Evolutionary conservation across 2,888 invertebrate species (phyloP), one percentile per base, ranked within the genome.

Genomic region (Pristionchus exspectatus): DNA sequence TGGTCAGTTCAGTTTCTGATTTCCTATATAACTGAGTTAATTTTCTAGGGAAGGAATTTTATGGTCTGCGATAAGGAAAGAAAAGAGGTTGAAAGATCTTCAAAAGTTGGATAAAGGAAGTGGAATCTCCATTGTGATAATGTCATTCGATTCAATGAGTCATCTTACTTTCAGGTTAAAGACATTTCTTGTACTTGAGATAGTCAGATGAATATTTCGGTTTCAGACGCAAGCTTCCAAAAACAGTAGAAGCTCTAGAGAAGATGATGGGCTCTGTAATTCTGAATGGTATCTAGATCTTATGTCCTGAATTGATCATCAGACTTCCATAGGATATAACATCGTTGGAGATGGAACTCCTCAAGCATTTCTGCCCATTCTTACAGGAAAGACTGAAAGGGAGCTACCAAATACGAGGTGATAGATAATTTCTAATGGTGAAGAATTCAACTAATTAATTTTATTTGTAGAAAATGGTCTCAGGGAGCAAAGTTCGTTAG

Each of bases 321-420:
- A n/a, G 2, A 4, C 7, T 63, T 5, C 12, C 21, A n/a, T 86
- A 91, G 95, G 95, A 0, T 95, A 95, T 92, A 96, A 96, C 90
- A 95, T 96, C 56, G 95, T 95, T 2, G 96, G 96, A 1, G 96
- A 96, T 90, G 96, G 95, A 0, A 96, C 96, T 0, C 95, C 95
- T 3, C 95, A 95, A 90, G 95, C 95, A 2, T 94, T 95, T 81
- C 93, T 96, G 85, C 96, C 96, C 0, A 95, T 96, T 90, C 92
- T 96, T 16, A 95, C 96, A 0, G 95, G 95, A 21, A 91, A 95
- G 90, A 95, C 95, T n/a, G 95, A 96, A 92, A 92, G 92, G 30
- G 96, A 96, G 91, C 92, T 96, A 14, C 95, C 95, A 9, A 94
- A 95, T 92, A 95, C 95, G 0, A 89, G 93, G 90, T 24, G 38